A percentile compares a stretch with the other conserved stretches of the same genome.
phyloP scores from a whole-genome alignment of 35 echinoderm and acorn worm genomes.

The Apostichopus parvimensis region DNA sequence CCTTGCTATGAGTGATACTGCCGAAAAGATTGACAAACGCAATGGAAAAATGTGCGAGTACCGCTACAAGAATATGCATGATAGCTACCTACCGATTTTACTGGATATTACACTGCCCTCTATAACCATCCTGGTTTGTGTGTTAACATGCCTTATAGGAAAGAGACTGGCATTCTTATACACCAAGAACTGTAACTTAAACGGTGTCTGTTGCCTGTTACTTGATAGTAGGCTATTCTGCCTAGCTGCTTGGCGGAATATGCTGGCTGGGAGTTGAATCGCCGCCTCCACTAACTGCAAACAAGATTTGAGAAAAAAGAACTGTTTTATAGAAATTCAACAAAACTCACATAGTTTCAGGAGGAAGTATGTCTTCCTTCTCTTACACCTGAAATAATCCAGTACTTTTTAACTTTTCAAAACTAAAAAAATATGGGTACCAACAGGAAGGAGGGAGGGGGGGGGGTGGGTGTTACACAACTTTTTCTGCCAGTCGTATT shows the following conservation, averaged over 20 bases:
- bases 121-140: constrained; percentile 45
- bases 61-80: background rate
- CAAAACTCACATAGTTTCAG: too few relatives aligned
- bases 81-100: constrained; percentile 80
- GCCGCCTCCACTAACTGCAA: constrained; percentile 78
- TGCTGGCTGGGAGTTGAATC: constrained; percentile 78
- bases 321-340: too few relatives aligned
- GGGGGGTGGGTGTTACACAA: too few relatives aligned
- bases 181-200: constrained; percentile 85
- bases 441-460: too few relatives aligned
- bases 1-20: too few relatives aligned
- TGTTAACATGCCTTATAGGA: constrained; percentile 34
- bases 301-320: background rate
- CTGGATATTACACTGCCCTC: constrained; percentile 83
- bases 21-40: too few relatives aligned
- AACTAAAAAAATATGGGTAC: too few relatives aligned
- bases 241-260: constrained; percentile 54
- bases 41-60: too few relatives aligned
- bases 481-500: too few relatives aligned
- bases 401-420: too few relatives aligned
- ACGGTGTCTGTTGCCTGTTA: background rate
- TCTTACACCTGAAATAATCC: too few relatives aligned
- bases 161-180: constrained; percentile 92
- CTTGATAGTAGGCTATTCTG: background rate
- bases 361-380: too few relatives aligned